Evolutionary conservation across 2,797 vertebrate species (phyloP).

Genomic region (Cetoscarus ocellatus): DNA sequence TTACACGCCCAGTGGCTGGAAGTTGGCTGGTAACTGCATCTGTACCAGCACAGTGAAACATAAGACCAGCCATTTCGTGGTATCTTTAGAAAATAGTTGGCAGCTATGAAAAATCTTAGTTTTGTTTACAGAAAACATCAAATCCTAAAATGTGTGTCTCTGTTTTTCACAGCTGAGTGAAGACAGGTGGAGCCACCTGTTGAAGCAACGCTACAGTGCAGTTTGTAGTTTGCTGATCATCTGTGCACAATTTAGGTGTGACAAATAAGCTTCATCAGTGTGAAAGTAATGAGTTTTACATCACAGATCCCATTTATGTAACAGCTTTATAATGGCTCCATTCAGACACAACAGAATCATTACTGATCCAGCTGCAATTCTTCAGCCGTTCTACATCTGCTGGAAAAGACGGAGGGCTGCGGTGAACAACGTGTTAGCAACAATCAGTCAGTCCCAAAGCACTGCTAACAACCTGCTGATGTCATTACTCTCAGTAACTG

Average conservation of each 20-base stretch:
- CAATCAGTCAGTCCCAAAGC: background rate
- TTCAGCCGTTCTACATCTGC: slow-evolving; percentile 5
- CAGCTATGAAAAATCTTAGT: background rate
- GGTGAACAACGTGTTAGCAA: background rate
- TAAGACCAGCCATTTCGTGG: too few relatives aligned
- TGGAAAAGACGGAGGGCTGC: background rate
- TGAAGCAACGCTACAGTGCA: background rate
- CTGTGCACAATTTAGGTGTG: background rate
- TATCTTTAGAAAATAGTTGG: too few relatives aligned
- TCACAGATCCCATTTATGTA: background rate
- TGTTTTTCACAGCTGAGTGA: background rate
- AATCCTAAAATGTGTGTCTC: too few relatives aligned
- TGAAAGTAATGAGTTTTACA: background rate
- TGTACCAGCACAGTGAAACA: too few relatives aligned
- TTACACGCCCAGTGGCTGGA: too few relatives aligned
- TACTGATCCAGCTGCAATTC: background rate
- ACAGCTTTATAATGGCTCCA: background rate
- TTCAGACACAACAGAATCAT: background rate
- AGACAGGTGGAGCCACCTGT: slow-evolving; percentile 15
- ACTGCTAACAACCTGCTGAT: background rate
- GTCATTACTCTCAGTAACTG: background rate
- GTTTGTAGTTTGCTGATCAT: background rate
- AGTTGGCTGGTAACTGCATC: too few relatives aligned
- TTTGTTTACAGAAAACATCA: too few relatives aligned
- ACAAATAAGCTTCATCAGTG: slow-evolving; percentile 2